Evolutionary conservation across 1,140 invertebrate species (phyloP).

Genomic region (Solenopsis invicta): DNA sequence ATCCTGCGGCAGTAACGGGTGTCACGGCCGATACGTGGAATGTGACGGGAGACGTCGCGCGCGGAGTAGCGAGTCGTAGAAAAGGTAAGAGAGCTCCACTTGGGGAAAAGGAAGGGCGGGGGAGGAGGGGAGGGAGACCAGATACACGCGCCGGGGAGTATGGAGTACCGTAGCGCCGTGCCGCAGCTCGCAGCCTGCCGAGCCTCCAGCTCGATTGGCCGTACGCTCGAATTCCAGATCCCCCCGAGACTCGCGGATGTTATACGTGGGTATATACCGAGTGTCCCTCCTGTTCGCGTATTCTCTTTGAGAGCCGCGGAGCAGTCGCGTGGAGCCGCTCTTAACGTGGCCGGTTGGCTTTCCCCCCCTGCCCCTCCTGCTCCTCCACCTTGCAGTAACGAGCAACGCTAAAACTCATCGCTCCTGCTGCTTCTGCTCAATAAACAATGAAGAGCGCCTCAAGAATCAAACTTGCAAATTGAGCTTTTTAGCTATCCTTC

Average conservation of each 20-base stretch:
- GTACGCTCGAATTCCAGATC: slow-evolving; percentile 36
- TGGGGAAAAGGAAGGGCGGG: too few relatives aligned
- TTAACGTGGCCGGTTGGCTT: background rate
- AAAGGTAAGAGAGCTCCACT: slow-evolving; percentile 63
- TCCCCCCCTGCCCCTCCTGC: too few relatives aligned
- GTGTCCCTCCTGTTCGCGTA: slow-evolving; percentile 28
- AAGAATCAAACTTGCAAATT: background rate
- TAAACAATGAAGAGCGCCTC: slow-evolving; percentile 1
- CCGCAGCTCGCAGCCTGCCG: too few relatives aligned
- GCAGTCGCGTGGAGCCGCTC: background rate
- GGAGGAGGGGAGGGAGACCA: too few relatives aligned
- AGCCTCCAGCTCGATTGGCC: slow-evolving; percentile 12
- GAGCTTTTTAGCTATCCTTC: background rate
- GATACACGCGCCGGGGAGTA: too few relatives aligned
- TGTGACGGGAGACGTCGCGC: slow-evolving; percentile 67
- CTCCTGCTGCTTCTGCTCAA: too few relatives aligned
- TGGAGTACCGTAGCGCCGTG: too few relatives aligned
- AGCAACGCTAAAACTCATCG: background rate
- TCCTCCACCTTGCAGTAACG: background rate
- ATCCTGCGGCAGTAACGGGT: too few relatives aligned
- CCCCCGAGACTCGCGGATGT: background rate
- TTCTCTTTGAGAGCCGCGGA: slow-evolving; percentile 23
- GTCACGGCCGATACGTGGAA: slow-evolving; percentile 68
- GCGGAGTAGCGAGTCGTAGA: slow-evolving; percentile 66
- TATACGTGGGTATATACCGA: slow-evolving; percentile 10